phyloP scores from a whole-genome alignment of 37 sponge, comb jelly and placozoan genomes.

The Aphrocallistes beatrix region DNA sequence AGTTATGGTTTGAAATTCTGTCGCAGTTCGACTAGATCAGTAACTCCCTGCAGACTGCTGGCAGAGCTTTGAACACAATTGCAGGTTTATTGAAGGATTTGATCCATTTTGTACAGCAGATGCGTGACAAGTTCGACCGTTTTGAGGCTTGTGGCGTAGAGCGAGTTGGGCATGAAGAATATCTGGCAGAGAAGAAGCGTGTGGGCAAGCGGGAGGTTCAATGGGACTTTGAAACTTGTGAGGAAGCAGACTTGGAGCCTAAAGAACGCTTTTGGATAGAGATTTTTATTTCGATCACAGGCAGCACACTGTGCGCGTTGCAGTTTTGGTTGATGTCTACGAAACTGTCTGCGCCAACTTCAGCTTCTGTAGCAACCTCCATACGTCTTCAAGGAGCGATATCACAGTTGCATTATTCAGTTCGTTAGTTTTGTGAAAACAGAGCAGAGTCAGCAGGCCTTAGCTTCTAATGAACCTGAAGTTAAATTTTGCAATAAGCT shows the following conservation, averaged over 20 bases:
- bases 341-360: background rate
- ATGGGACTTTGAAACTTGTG: background rate
- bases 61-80: slow-evolving; percentile 12
- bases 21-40: slow-evolving; percentile 11
- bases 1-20: slow-evolving; percentile 22
- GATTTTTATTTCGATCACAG: background rate
- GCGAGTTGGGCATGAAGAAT: slow-evolving; percentile 17
- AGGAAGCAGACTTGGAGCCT: background rate
- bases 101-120: background rate
- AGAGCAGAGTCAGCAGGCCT: background rate
- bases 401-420: background rate
- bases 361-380: background rate
- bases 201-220: slow-evolving; percentile 8
- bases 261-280: background rate
- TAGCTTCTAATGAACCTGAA: background rate
- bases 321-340: background rate
- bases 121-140: slow-evolving; percentile 8
- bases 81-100: slow-evolving; percentile 4
- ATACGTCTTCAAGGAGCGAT: background rate
- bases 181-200: slow-evolving; percentile 1
- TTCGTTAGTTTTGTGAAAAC: background rate
- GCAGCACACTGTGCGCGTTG: background rate
- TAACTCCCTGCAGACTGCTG: background rate
- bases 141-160: slow-evolving; percentile 8
- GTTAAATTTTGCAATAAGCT: background rate